Base-by-base conservation (phyloP, 2,797 vertebrate species). In the Coluber constrictor region DNA sequence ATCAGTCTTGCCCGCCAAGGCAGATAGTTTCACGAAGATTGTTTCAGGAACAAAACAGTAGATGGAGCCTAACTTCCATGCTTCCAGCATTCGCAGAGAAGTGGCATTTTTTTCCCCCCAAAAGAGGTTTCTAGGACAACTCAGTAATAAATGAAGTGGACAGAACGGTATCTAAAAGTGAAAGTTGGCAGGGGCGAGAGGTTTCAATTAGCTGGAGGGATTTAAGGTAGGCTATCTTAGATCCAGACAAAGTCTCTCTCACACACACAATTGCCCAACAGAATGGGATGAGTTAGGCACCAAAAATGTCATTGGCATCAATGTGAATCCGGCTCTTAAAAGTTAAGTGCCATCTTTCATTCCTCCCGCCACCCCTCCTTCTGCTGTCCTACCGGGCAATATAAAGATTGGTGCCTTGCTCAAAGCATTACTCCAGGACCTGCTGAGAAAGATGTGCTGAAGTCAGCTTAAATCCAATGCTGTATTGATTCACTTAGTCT, bases 31-130 rank as follows among this genome's bases (percentile, higher is more conserved):
- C 20, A 5, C 8, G 9, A 20, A 11, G 1, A 56, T 79, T 89
- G 92, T 97, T 96, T 96, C 89, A 92, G 92, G 94, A 94, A 94
- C 25, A 88, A 95, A 86, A 96, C 98, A 97, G 97, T 97, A 98
- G 98, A 97, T 98, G 98, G 98, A 96, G 97, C 97, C 97, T 96
- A 95, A 95, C 95, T 95, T 94, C 97, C 97, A 96, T 74, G 74
- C 94, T 97, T 97, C 94, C 70, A 3, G n/a, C 1, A 29, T 91
- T 95, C 94, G 89, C 87, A 91, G 93, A 95, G 63, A 94, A 92
- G 93, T 56, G 93, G 93, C 94, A 91, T 96, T 96, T 70, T 32
- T 13, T 16, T 15, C 95, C 94, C 96, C 95, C 94, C 96, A 97
- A 70, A 59, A 18, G 1, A 0, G 18, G 25, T 87, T 87, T 60